Conservation (phyloP, 2,113 vertebrate species). For the Perca schrenkii region DNA sequence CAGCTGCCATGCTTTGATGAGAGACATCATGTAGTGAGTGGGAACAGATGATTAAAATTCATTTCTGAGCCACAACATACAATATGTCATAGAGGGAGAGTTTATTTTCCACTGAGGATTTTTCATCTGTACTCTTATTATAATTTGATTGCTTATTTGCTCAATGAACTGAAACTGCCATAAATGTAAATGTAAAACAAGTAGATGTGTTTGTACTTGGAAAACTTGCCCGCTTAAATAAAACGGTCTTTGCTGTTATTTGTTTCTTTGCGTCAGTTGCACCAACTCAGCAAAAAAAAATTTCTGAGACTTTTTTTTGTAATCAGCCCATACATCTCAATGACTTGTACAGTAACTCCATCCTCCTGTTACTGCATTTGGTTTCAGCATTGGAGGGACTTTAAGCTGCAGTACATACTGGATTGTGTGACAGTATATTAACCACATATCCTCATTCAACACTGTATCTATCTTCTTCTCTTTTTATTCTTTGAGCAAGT, state of each 20-base stretch:
- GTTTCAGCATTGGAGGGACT: not conserved
- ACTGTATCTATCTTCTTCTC: not conserved
- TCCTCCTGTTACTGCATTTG: not conserved
- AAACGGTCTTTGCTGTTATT: constrained; percentile 8
- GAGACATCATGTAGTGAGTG: constrained; percentile 7
- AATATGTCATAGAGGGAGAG: not conserved
- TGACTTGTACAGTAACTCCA: not conserved
- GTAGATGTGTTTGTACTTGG: not conserved
- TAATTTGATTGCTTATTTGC: constrained; percentile 6
- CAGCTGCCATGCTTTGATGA: constrained; percentile 43
- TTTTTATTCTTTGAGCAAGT: constrained; percentile 17
- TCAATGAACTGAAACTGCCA: constrained; percentile 12
- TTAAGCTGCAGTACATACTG: not conserved
- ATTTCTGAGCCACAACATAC: not conserved
- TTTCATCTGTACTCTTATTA: constrained; percentile 8
- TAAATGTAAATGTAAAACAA: constrained; percentile 23
- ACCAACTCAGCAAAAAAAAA: constrained; percentile 3
- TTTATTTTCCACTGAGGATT: not conserved
- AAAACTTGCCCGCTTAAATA: constrained; percentile 8
- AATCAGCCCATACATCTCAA: constrained; percentile 25
- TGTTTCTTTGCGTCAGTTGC: constrained; percentile 11
- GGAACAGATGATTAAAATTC: constrained; percentile 37
- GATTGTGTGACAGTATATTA: not conserved
- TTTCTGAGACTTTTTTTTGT: constrained; percentile 11
- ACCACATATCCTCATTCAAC: not conserved